Conservation (phyloP, 2,888 invertebrate species). For the Catocala nupta region DNA sequence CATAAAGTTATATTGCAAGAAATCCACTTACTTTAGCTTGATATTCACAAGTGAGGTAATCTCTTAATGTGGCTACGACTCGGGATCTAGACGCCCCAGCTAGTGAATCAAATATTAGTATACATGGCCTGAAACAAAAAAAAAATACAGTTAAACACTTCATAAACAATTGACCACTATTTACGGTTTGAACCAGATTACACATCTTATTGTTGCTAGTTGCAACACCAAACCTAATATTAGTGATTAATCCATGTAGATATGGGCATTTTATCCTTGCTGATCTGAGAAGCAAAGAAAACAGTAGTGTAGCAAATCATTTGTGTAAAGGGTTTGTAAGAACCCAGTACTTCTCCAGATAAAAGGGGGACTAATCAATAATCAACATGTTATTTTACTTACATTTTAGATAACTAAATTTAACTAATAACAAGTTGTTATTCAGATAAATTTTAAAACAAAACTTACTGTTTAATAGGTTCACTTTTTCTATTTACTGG, state of each 20-base stretch:
- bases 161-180: not conserved
- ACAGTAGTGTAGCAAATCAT: not conserved
- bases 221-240: conserved; percentile 41
- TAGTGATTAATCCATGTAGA: conserved; percentile 6
- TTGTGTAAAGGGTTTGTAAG: too few relatives aligned
- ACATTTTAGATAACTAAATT: too few relatives aligned
- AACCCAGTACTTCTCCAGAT: too few relatives aligned
- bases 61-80: conserved; percentile 96
- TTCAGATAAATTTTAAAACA: not conserved
- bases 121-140: conserved; percentile 92
- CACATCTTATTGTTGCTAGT: conserved; percentile 10
- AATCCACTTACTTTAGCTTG: conserved; percentile 88
- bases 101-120: conserved; percentile 98
- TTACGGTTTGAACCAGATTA: not conserved
- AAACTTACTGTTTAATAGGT: conserved; percentile 89
- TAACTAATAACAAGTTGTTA: too few relatives aligned
- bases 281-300: conserved; percentile 33
- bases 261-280: conserved; percentile 32
- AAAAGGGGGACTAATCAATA: too few relatives aligned
- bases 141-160: conserved; percentile 13
- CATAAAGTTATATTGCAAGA: too few relatives aligned
- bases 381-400: too few relatives aligned
- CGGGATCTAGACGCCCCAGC: conserved; percentile 93
- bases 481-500: conserved; percentile 71
- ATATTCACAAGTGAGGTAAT: conserved; percentile 96